phyloP scores from a whole-genome alignment of 2,888 invertebrate genomes.

The Urechis unicinctus region DNA sequence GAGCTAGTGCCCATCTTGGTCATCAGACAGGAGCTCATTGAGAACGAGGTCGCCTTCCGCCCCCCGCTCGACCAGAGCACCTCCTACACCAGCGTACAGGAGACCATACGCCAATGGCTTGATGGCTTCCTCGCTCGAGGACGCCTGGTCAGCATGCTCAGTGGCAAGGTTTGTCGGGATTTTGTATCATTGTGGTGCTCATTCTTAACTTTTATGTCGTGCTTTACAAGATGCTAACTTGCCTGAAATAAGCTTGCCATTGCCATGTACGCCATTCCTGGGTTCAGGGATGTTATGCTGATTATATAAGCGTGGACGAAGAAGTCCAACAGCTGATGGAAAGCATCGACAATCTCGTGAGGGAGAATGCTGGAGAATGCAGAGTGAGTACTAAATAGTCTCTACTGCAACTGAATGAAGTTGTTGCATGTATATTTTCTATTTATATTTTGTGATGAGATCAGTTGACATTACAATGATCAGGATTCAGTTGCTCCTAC shows the following conservation, averaged over 20 bases:
- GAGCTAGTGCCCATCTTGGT: conserved; percentile 36
- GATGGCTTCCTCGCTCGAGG: conserved; percentile 41
- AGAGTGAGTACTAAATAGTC: conserved; percentile 25
- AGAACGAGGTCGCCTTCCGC: conserved; percentile 41
- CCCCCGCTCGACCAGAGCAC: conserved; percentile 47
- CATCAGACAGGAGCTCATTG: conserved; percentile 47
- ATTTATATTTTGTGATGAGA: background rate
- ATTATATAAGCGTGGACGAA: conserved; percentile 43
- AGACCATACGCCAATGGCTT: conserved; percentile 43
- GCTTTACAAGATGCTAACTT: too few relatives aligned
- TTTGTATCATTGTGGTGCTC: background rate
- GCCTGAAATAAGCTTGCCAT: background rate
- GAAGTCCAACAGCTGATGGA: conserved; percentile 38
- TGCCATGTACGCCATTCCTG: conserved; percentile 4
- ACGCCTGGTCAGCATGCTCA: conserved; percentile 40
- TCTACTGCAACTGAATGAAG: too few relatives aligned
- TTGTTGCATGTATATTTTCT: background rate
- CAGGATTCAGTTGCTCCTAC: background rate
- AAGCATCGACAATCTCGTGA: conserved; percentile 39
- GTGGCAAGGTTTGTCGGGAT: conserved; percentile 33
- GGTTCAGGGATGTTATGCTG: conserved; percentile 41
- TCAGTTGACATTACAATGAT: background rate
- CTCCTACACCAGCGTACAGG: conserved; percentile 44
- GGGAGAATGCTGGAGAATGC: conserved; percentile 44
- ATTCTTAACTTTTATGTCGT: too few relatives aligned